Base-by-base conservation (phyloP, 2,797 vertebrate species). In the Amazonetta brasiliensis region DNA sequence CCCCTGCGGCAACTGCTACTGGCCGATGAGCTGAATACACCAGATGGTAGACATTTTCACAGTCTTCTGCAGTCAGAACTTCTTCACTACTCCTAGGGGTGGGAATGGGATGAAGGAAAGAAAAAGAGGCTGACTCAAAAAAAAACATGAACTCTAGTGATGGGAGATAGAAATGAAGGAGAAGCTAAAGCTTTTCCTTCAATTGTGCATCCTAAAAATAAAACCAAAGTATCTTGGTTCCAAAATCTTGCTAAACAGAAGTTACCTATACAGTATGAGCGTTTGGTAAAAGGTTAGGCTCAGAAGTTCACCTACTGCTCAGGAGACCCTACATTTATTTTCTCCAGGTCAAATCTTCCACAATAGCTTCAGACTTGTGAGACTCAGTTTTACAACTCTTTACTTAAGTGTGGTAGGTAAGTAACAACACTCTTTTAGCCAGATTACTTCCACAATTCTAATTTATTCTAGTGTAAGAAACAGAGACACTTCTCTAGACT, bases 11-110 rank as follows among this genome's bases (percentile, higher is more conserved):
- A 88, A 99, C 97, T 75, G 99, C 99, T 35, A 99, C 99, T 35
- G 99, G 99, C 71, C 99, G 98, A 97, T 99, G 99, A 95, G 99
- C 99, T 6, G 99, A 99, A 98, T 99, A 99, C 93, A 99, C 99
- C 97, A 99, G 98, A 97, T 99, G 99, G 97, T 99, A 99, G 76
- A 99, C 99, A 83, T 99, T 99, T 98, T 99, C 99, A 98, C 99
- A 99, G 98, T 99, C 99, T 98, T 99, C 99, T 15, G 99, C 99
- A 96, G 99, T 99, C 97, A 99, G 97, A 94, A 99, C 99, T 98
- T 99, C 99, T 98, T 99, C 99, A 55, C 99, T 99, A 98, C 99
- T 99, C 98, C 99, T 99, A 97, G 63, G 83, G 97, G 39, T 26
- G 37, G 23, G 30, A 22, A 92, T 63, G 46, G 16, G 20, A 89